Percentiles rank a stretch among this genome's conserved stretches.
These are phyloP conservation scores for Erebia palarica DNA, from an alignment of 2,888 invertebrate genomes.

Conservation along the genomic window DNA sequence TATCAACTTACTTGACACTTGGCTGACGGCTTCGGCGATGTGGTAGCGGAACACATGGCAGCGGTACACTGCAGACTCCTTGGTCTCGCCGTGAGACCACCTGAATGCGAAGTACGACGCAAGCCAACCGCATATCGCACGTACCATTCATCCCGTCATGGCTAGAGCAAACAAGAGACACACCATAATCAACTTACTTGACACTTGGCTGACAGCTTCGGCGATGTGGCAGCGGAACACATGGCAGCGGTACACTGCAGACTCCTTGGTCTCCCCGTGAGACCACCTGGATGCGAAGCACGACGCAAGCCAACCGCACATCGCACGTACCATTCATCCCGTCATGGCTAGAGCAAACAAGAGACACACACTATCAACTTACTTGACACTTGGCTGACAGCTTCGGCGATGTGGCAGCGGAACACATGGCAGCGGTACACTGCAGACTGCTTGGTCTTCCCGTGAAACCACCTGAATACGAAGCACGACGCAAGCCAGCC, in stretches of 20 bases:
- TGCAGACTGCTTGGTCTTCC: not conserved
- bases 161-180: not conserved
- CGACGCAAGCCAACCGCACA: conserved; percentile 88
- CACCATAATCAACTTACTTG: conserved; percentile 77
- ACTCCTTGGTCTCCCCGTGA: conserved; percentile 93
- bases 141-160: too few relatives aligned
- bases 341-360: too few relatives aligned
- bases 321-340: conserved; percentile 86
- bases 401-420: conserved; percentile 96
- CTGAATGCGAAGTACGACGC: not conserved
- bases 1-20: too few relatives aligned
- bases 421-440: conserved; percentile 55
- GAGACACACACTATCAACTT: conserved; percentile 51
- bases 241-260: conserved; percentile 93
- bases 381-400: conserved; percentile 91
- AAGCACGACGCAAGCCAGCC: too few relatives aligned
- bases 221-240: conserved; percentile 84
- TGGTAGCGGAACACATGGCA: conserved; percentile 55
- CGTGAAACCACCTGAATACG: not conserved
- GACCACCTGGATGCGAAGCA: conserved; percentile 95
- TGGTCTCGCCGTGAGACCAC: not conserved
- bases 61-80: not conserved
- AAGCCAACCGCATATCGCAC: too few relatives aligned
- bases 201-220: conserved; percentile 93
- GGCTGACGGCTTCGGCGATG: too few relatives aligned